Percentiles rank a stretch among this genome's conserved stretches.
Conservation (phyloP, 2,888 invertebrate genomes). For the Trichopoda pennipes region DNA sequence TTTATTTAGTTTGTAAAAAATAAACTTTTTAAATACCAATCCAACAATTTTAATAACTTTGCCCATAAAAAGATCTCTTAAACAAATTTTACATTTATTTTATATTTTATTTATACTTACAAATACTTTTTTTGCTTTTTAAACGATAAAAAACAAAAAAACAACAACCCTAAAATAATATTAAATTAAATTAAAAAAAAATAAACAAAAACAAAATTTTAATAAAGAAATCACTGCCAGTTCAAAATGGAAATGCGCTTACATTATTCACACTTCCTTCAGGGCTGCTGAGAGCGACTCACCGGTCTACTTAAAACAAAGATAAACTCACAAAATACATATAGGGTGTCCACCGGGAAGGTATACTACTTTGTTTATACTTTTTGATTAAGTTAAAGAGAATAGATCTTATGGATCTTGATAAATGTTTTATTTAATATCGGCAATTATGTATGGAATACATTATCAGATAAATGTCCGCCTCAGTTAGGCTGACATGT, state of each 20-base stretch:
- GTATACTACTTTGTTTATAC: too few relatives aligned
- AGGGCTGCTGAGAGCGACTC: too few relatives aligned
- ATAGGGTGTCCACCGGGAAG: too few relatives aligned
- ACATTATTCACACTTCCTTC: background rate
- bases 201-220: slow-evolving; percentile 12
- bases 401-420: too few relatives aligned
- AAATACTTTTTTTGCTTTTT: slow-evolving; percentile 44
- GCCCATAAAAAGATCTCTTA: slow-evolving; percentile 52
- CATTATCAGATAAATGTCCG: too few relatives aligned
- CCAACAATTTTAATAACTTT: slow-evolving; percentile 1
- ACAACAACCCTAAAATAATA: background rate
- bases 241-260: slow-evolving; percentile 12
- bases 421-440: too few relatives aligned
- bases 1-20: slow-evolving; percentile 58
- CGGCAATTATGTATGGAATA: too few relatives aligned
- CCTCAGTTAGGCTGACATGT: too few relatives aligned
- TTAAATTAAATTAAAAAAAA: background rate
- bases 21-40: background rate
- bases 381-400: too few relatives aligned
- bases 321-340: too few relatives aligned
- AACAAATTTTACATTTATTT: slow-evolving; percentile 54
- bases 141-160: slow-evolving; percentile 12
- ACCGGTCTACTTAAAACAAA: too few relatives aligned
- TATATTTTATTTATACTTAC: slow-evolving; percentile 18
- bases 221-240: slow-evolving; percentile 56